Base-by-base conservation (phyloP, 2,113 vertebrate genomes). In the Macrotus californicus region DNA sequence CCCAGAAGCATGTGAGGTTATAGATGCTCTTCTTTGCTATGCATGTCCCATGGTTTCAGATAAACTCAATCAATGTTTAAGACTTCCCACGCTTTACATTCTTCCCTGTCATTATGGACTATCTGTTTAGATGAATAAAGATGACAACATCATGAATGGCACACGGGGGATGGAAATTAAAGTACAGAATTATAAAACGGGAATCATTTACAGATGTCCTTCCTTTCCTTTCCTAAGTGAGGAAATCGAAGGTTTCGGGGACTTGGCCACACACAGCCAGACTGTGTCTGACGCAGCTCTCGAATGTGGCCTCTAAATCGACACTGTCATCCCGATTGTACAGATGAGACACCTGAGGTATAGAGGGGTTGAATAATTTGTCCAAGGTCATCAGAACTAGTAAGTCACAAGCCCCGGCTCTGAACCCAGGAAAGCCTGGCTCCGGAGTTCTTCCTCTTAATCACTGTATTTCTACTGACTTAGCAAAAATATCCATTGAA, bases 31-130 rank as follows among this genome's bases (percentile, higher is more conserved):
- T 69, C 41, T 73, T 82, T 92, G 13, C 26, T 76, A 41, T 59
- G 11, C 0, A 13, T 18, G 59, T 19, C 31, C 43, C 77, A 15
- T 12, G 43, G 75, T 81, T 76, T 70, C 87, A 64, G 76, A 95
- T 43, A 21, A 31, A 82, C 75, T 79, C 97, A 64, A 96, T 67
- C 41, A 93, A 89, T 97, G 89, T 95, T 95, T 87, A 96, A 90
- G 50, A 97, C 87, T 94, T 94, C 92, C 85, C 75, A 96, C 92
- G 86, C 50, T 54, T 97, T 93, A 91, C 66, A 80, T 26, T 56
- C 26, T 52, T 29, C 67, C 89, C 79, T 67, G 66, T 95, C 79
- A 95, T 95, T 91, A 93, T 41, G 91, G 75, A 96, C 92, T 90
- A 92, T 79, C 64, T 89, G 0, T 0, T 88, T 88, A 92, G 94